A percentile compares a stretch with the other conserved stretches of the same genome.
These are phyloP conservation scores for Herpetotheres cachinnans DNA, from an alignment of 2,113 vertebrate species.

Conservation along the genomic window DNA sequence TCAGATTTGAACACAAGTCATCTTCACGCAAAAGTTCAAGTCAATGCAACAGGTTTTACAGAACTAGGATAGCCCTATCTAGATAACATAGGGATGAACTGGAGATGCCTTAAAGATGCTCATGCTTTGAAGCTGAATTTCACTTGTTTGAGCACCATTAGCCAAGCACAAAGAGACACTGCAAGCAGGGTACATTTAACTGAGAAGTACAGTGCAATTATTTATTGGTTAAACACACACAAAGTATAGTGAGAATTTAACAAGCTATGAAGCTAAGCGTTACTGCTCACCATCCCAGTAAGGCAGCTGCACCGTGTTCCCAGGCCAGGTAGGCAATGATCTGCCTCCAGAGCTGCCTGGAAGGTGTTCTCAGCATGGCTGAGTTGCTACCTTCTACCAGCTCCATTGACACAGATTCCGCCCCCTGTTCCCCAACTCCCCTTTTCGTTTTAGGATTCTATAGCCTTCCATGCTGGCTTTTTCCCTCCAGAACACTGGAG, in stretches of 20 bases:
- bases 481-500: background rate
- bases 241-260: background rate
- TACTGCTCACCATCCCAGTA: background rate
- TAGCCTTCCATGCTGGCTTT: background rate
- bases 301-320: background rate
- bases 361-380: background rate
- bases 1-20: background rate
- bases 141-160: background rate
- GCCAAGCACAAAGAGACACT: background rate
- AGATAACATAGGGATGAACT: background rate
- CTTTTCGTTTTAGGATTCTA: background rate
- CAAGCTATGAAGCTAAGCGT: background rate
- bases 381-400: background rate
- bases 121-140: background rate
- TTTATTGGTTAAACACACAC: background rate
- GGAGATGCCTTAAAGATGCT: background rate
- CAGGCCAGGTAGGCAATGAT: background rate
- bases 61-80: background rate
- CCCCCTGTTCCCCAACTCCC: background rate
- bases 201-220: background rate
- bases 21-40: background rate
- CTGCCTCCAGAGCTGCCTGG: background rate
- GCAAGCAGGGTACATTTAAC: background rate
- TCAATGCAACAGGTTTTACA: background rate
- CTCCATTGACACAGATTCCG: background rate